Evolutionary conservation across 1,140 invertebrate genomes (phyloP), one percentile per base, ranked within the genome.

Genomic region (Tenebrio molitor): DNA sequence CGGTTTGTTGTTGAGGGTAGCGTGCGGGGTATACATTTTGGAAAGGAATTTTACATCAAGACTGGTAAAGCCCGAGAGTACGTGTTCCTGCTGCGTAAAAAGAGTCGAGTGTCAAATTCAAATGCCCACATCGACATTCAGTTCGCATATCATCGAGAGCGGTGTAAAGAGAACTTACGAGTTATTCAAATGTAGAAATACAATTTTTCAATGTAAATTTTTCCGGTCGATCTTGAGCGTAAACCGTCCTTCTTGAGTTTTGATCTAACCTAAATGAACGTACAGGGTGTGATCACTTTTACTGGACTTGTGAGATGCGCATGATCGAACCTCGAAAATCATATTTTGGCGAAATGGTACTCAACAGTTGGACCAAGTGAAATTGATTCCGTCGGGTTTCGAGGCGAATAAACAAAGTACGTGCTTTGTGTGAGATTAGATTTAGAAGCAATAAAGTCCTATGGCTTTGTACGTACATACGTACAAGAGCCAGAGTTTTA

Each of bases 401-500:
- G 33, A 14, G n/a, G 23, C 17, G 42, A 69, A 69, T 69, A 50
- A 69, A 69, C 66, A 69, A 69, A 69, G 42, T 33, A 69, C 66
- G 66, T 69, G 66, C 46, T 58, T 58, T 58, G 36, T 50, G 46
- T 62, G 17, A 63, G 36, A 71, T 63, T 71, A 63, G 34, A 33
- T 62, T 71, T 71, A 64, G 50, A 25, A 63, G 50, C 33, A 63
- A 71, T 36, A 71, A 41, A 63, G 19, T 25, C 39, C 29, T 25
- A 41, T 17, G 23, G 69, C 50, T 71, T 63, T 71, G 50, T 71
- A 36, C 68, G 23, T 70, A 70, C 50, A 19, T 66, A 66, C 63
- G 17, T 66, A 42, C 34, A 42, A 62, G 33, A 63, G 44, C 21
- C 16, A 14, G 69, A 63, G 65, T 77, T 78, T 78, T 78, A 78